These are phyloP conservation scores for Drosophila lowei DNA, from an alignment of 1,140 invertebrate genomes.

Conservation along the genomic window DNA sequence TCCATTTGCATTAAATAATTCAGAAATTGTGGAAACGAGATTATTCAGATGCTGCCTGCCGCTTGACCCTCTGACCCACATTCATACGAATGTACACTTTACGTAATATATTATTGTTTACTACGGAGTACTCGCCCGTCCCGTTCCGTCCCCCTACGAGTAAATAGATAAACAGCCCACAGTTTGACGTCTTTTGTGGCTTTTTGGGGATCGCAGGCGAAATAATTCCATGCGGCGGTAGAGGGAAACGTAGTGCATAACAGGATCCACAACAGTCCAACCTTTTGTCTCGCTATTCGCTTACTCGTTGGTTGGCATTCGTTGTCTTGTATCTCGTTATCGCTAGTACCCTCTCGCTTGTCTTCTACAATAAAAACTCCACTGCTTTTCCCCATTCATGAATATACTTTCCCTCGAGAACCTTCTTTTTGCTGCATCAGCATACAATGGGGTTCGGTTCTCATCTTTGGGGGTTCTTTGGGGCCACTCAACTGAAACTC, in stretches of 20 bases:
- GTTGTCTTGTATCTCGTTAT: too few species aligned
- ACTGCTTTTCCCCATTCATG: background rate
- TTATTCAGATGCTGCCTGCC: constrained; percentile 17
- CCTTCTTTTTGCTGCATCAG: constrained; percentile 6
- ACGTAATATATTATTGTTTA: constrained; percentile 24
- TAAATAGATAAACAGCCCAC: background rate
- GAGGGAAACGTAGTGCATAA: too few species aligned
- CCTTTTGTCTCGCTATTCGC: too few species aligned
- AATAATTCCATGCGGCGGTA: background rate
- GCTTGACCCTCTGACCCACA: constrained; percentile 26
- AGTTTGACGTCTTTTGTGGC: constrained; percentile 8
- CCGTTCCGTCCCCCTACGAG: too few species aligned
- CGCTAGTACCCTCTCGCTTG: too few species aligned
- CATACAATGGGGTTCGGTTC: constrained; percentile 9
- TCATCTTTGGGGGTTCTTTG: constrained; percentile 12
- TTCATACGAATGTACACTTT: constrained; percentile 5
- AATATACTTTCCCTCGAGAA: constrained; percentile 9
- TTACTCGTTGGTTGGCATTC: too few species aligned
- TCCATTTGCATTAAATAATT: constrained; percentile 10
- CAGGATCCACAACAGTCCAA: too few species aligned
- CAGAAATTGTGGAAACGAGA: constrained; percentile 8
- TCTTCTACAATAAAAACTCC: background rate
- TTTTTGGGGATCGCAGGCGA: background rate
- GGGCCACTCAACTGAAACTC: constrained; percentile 26
- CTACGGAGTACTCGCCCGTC: too few species aligned